Conservation (phyloP, 1,140 invertebrate species). For the Drosophila tristis region DNA sequence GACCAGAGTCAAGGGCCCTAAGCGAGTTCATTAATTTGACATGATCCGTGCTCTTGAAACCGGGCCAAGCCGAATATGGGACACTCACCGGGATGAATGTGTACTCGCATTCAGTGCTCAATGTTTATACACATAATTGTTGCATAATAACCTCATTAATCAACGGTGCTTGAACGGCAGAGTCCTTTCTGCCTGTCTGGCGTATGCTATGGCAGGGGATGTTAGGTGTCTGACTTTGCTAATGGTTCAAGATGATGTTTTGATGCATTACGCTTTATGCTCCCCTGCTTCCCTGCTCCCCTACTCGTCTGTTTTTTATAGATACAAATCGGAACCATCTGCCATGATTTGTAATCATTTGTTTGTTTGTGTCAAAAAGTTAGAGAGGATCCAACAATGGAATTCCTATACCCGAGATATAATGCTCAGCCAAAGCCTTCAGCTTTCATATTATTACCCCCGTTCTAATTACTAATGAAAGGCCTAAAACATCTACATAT, state of each 20-base stretch:
- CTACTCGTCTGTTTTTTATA: background rate
- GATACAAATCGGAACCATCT: conserved; percentile 41
- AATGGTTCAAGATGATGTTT: conserved; percentile 70
- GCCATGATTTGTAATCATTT: conserved; percentile 66
- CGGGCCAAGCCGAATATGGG: conserved; percentile 31
- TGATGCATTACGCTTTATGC: conserved; percentile 34
- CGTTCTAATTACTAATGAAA: conserved; percentile 2
- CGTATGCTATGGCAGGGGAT: conserved; percentile 11
- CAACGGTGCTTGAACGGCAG: conserved; percentile 31
- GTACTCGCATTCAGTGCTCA: conserved; percentile 41
- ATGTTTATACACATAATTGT: conserved; percentile 76
- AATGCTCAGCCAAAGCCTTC: too few species aligned
- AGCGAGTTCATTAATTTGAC: conserved; percentile 79
- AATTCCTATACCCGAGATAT: too few species aligned
- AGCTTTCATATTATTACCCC: too few species aligned
- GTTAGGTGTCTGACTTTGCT: conserved; percentile 39
- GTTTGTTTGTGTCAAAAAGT: background rate
- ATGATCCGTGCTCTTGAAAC: conserved; percentile 70
- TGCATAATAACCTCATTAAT: conserved; percentile 80
- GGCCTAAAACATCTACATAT: conserved; percentile 24
- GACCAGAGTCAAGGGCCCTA: conserved; percentile 53
- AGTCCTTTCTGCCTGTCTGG: conserved; percentile 20
- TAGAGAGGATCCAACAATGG: too few species aligned
- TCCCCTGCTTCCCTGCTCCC: background rate
- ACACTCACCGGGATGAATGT: conserved; percentile 29